A percentile compares a stretch with the other conserved stretches of the same genome.
phyloP scores from a whole-genome alignment of 2,113 vertebrate species.

The Odocoileus virginianus region DNA sequence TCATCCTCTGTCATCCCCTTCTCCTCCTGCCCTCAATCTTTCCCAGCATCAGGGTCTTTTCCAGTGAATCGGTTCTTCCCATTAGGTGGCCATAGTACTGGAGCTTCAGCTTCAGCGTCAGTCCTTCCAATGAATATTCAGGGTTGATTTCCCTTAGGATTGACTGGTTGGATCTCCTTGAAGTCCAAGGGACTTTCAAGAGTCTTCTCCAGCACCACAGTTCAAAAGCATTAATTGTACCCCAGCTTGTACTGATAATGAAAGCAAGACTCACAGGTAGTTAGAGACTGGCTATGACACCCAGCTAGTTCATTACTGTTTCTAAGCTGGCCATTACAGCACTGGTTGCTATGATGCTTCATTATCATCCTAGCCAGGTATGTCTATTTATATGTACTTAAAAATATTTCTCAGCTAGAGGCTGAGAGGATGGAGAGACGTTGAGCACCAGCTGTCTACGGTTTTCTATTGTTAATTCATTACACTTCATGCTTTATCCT shows the following conservation, averaged over 20 bases:
- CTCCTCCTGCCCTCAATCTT: neutral
- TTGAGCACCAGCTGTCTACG: conserved; percentile 79
- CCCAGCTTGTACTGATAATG: neutral
- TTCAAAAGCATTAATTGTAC: neutral
- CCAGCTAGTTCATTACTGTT: neutral
- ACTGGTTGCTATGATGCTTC: neutral
- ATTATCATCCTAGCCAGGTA: neutral
- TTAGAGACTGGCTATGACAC: neutral
- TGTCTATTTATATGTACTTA: conserved; percentile 39
- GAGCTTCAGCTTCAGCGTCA: neutral
- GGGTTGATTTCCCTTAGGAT: neutral
- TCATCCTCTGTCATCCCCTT: neutral
- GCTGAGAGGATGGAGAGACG: conserved; percentile 60
- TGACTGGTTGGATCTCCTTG: neutral
- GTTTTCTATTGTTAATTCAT: conserved; percentile 83
- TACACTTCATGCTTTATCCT: conserved; percentile 81
- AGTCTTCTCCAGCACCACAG: neutral
- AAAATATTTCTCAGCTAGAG: conserved; percentile 40
- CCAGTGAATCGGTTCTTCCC: neutral
- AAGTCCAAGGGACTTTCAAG: neutral
- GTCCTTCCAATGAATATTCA: neutral
- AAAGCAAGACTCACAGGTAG: neutral
- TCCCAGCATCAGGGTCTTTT: neutral
- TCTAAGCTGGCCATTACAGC: neutral
- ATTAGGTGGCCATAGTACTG: neutral